Conservation (phyloP, 2,113 vertebrate species). For the Girardinichthys multiradiatus region DNA sequence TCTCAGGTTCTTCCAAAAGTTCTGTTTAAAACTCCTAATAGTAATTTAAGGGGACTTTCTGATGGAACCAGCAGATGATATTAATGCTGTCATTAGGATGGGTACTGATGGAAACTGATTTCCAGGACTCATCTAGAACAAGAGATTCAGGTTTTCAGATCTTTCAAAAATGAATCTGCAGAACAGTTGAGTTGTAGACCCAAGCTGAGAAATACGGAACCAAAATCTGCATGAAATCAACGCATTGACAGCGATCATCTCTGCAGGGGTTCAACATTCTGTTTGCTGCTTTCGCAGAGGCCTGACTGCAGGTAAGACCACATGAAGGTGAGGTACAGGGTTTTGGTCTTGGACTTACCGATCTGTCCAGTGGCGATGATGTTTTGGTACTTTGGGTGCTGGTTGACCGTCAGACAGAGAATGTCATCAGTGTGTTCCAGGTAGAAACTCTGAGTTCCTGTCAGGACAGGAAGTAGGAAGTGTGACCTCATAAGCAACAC, state of each 20-base stretch:
- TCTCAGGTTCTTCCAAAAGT: not conserved
- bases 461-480: constrained; percentile 34
- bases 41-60: not conserved
- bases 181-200: no score
- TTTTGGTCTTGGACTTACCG: constrained; percentile 79
- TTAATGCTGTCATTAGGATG: not conserved
- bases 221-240: not conserved
- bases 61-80: not conserved
- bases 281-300: not conserved
- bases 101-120: no score
- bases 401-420: constrained; percentile 96
- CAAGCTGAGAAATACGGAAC: not conserved
- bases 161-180: no score
- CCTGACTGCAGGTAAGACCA: not conserved
- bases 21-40: not conserved
- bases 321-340: not conserved
- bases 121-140: no score
- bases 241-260: not conserved
- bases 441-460: constrained; percentile 97
- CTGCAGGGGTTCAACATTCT: no score
- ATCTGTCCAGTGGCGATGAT: constrained; percentile 97
- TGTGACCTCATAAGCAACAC: not conserved
- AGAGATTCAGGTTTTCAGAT: no score
- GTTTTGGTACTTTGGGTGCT: constrained; percentile 97
- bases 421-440: constrained; percentile 98